These are phyloP conservation scores for Tenrec ecaudatus DNA, from an alignment of 2,113 vertebrate species.

Conservation along the genomic window DNA sequence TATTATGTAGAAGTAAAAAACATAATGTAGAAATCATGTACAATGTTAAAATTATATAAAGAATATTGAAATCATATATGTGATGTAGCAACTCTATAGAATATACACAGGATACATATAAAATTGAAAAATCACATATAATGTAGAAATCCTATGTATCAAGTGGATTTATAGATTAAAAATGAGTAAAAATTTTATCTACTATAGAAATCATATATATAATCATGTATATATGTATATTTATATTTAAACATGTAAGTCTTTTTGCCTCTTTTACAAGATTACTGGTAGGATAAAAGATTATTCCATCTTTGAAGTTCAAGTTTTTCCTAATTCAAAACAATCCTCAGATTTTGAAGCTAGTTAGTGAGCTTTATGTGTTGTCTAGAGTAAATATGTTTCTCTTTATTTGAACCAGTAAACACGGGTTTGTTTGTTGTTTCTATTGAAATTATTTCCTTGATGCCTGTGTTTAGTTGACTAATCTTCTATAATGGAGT, in stretches of 20 bases:
- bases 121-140: background rate
- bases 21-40: background rate
- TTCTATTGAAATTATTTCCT: background rate
- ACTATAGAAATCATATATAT: no score
- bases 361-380: accelerated
- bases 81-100: no score
- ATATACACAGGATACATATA: no score
- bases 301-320: background rate
- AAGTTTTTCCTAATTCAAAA: background rate
- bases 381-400: background rate
- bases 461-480: background rate
- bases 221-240: no score
- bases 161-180: no score
- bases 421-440: background rate
- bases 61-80: background rate
- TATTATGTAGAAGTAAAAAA: background rate
- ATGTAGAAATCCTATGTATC: background rate
- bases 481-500: background rate
- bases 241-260: background rate
- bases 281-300: background rate
- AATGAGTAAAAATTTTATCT: no score
- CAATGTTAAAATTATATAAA: background rate
- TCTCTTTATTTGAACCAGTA: background rate
- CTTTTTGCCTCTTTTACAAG: background rate
- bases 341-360: background rate